These are phyloP conservation scores for Dasypogon diadema DNA, from an alignment of 2,888 invertebrate genomes.

Conservation along the genomic window DNA sequence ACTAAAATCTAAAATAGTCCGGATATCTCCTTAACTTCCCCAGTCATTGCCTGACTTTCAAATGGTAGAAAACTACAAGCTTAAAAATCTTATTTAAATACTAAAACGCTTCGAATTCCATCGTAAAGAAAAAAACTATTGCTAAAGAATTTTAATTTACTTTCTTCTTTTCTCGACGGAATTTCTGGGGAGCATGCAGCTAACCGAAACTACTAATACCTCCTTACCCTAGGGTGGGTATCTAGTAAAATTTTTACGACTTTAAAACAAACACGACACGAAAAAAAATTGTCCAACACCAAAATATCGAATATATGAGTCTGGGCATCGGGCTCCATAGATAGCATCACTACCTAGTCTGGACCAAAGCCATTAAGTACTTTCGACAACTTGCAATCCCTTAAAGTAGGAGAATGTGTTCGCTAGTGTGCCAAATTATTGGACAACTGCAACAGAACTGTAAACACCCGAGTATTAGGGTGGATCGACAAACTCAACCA, in stretches of 20 bases:
- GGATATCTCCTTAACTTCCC: background rate
- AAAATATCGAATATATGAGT: background rate
- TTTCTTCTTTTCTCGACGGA: too few species aligned
- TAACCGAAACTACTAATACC: background rate
- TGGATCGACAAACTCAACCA: too few species aligned
- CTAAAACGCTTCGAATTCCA: constrained; percentile 11
- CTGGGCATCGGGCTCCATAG: background rate
- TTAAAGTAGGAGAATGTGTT: constrained; percentile 11
- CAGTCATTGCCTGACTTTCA: background rate
- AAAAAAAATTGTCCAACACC: background rate
- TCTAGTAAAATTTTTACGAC: constrained; percentile 4
- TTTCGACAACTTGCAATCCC: constrained; percentile 9
- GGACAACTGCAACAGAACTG: background rate
- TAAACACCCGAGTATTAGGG: background rate
- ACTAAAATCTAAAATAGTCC: background rate
- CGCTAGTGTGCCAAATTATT: too few species aligned
- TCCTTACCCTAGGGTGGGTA: background rate
- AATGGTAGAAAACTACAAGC: background rate
- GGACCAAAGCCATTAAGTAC: background rate
- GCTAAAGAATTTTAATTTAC: constrained; percentile 25
- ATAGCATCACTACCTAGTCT: background rate
- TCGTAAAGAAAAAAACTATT: constrained; percentile 35
- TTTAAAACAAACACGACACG: background rate
- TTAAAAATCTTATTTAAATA: background rate
- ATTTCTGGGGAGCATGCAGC: background rate